Evolutionary conservation across 1,140 invertebrate species (phyloP).

Genomic region (Orussus abietinus): DNA sequence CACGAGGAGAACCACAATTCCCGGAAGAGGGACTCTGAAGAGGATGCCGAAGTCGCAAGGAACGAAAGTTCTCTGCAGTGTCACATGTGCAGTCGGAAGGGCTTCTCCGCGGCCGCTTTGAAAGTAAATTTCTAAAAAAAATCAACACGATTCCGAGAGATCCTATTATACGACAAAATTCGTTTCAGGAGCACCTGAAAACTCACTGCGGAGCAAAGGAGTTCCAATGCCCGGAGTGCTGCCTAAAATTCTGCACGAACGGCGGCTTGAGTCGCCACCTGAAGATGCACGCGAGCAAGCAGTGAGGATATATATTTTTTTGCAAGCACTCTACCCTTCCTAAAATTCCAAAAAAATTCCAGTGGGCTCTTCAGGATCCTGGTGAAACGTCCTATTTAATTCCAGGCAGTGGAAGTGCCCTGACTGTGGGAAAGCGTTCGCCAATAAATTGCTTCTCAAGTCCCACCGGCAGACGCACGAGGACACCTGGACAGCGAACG

Average conservation of each 20-base stretch:
- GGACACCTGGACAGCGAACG: slow-evolving; percentile 15
- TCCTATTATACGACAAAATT: no score
- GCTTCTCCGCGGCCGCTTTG: slow-evolving; percentile 26
- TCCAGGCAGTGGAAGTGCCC: slow-evolving; percentile 24
- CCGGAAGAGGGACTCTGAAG: not conserved
- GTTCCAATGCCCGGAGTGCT: slow-evolving; percentile 50
- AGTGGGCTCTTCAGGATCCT: no score
- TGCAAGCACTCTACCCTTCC: no score
- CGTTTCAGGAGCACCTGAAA: slow-evolving; percentile 56
- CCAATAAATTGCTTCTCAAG: slow-evolving; percentile 23
- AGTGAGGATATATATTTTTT: slow-evolving; percentile 22
- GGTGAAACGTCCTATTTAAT: no score
- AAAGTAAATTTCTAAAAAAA: slow-evolving; percentile 20
- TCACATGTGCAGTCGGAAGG: slow-evolving; percentile 34
- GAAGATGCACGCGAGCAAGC: slow-evolving; percentile 38
- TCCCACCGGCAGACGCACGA: slow-evolving; percentile 26
- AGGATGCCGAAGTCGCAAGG: not conserved
- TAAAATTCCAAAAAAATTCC: no score
- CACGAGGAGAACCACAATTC: slow-evolving; percentile 51
- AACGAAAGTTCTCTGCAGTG: slow-evolving; percentile 26
- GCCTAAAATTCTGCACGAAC: slow-evolving; percentile 48
- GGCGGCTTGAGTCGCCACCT: slow-evolving; percentile 49
- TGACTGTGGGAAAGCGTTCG: slow-evolving; percentile 23
- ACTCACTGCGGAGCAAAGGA: slow-evolving; percentile 49
- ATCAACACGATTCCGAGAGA: no score